Conservation (phyloP, 1,140 invertebrate genomes). For the Holotrichia oblita region DNA sequence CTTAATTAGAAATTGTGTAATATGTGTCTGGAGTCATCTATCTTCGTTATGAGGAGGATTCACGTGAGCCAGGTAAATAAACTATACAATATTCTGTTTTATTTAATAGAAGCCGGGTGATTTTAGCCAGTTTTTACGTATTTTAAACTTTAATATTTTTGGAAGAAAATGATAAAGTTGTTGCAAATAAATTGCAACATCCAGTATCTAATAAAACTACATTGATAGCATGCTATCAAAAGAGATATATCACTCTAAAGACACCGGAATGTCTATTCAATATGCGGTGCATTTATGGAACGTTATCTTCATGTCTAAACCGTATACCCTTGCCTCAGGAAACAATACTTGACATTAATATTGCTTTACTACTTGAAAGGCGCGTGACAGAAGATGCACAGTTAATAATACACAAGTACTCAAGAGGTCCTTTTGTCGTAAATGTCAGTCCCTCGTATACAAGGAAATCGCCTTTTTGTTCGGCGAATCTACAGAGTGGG, state of each 20-base stretch:
- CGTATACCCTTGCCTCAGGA: not conserved
- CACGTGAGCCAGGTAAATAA: not conserved
- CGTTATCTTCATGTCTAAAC: not conserved
- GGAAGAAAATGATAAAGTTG: no score
- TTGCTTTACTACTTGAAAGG: not conserved
- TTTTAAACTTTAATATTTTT: no score
- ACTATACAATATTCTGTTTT: not conserved
- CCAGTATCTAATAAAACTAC: no score
- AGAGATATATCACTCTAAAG: not conserved
- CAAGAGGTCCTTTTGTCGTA: slow-evolving; percentile 12
- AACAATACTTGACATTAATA: slow-evolving; percentile 21
- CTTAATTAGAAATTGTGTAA: slow-evolving; percentile 13
- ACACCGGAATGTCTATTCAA: slow-evolving; percentile 11
- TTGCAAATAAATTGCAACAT: no score
- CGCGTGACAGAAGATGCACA: slow-evolving; percentile 5
- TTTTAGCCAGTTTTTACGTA: no score
- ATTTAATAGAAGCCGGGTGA: not conserved
- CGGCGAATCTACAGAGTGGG: no score
- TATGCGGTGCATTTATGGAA: slow-evolving; percentile 14
- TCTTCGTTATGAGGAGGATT: not conserved
- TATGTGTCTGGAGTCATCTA: not conserved
- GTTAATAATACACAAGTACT: slow-evolving; percentile 13
- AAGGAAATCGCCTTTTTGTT: not conserved
- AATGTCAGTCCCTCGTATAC: slow-evolving; percentile 1
- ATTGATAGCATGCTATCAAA: no score